These are phyloP conservation scores for Orgyia antiqua DNA, from an alignment of 2,888 invertebrate genomes.

Conservation along the genomic window DNA sequence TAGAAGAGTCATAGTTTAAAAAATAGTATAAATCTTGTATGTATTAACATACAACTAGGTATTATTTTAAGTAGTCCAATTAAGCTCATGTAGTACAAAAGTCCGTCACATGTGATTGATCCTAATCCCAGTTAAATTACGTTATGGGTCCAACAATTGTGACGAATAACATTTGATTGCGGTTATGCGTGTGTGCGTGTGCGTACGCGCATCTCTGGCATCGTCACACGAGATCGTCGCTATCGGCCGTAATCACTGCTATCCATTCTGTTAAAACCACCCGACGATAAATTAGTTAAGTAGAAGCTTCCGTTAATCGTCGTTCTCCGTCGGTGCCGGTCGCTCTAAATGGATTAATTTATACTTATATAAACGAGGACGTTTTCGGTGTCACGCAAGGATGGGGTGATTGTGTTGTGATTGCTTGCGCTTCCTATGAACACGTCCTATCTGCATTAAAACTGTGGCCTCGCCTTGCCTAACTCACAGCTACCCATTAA, in stretches of 20 bases:
- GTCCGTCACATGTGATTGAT: slow-evolving; percentile 25
- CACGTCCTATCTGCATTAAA: slow-evolving; percentile 48
- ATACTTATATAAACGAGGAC: slow-evolving; percentile 76
- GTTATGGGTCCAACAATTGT: slow-evolving; percentile 34
- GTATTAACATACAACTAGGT: too few relatives aligned
- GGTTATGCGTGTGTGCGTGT: slow-evolving; percentile 21
- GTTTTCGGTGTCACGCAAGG: slow-evolving; percentile 77
- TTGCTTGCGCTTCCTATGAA: slow-evolving; percentile 73
- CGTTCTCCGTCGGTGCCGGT: slow-evolving; percentile 67
- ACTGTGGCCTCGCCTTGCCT: slow-evolving; percentile 34
- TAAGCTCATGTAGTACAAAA: slow-evolving; percentile 19
- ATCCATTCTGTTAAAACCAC: slow-evolving; percentile 80
- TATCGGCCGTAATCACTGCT: slow-evolving; percentile 73
- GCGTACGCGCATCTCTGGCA: slow-evolving; percentile 37
- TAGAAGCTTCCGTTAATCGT: slow-evolving; percentile 79
- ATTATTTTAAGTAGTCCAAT: too few relatives aligned
- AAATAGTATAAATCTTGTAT: too few relatives aligned
- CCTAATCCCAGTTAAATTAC: slow-evolving; percentile 29
- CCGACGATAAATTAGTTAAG: slow-evolving; percentile 79
- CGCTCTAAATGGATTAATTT: slow-evolving; percentile 79
- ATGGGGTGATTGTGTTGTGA: slow-evolving; percentile 77
- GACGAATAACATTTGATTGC: slow-evolving; percentile 41
- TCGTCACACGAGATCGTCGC: slow-evolving; percentile 60
- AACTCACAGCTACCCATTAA: slow-evolving; percentile 26
- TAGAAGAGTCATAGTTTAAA: too few relatives aligned